Evolutionary conservation across 2,888 invertebrate genomes (phyloP).

Genomic region (Agriopis marginaria): DNA sequence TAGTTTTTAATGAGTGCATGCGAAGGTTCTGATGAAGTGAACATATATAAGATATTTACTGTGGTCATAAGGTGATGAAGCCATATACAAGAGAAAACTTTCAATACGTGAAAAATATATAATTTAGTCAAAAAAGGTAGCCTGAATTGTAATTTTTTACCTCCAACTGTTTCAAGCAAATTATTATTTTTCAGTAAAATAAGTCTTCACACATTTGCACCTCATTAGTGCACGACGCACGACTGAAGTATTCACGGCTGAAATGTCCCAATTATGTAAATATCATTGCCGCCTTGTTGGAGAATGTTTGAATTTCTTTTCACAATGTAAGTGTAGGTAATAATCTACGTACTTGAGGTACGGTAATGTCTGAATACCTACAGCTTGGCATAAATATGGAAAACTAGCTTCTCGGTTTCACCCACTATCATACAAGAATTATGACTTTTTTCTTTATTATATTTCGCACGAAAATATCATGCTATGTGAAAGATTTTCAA

Average conservation of each 20-base stretch:
- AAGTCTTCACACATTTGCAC: constrained; percentile 44
- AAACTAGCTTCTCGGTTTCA: no score
- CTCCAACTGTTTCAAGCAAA: neutral
- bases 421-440: no score
- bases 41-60: no score
- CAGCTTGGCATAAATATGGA: no score
- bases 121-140: neutral
- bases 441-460: no score
- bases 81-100: no score
- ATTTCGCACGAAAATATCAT: no score
- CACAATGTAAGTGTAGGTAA: neutral
- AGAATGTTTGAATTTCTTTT: constrained; percentile 26
- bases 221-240: constrained; percentile 43
- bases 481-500: no score
- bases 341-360: neutral
- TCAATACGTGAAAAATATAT: neutral
- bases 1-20: no score
- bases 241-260: constrained; percentile 33
- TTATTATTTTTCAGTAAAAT: constrained; percentile 29
- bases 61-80: no score
- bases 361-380: no score
- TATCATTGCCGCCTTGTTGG: constrained; percentile 45
- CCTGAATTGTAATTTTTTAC: neutral
- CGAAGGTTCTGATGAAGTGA: no score
- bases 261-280: constrained; percentile 58